These are phyloP conservation scores for Euwallacea fornicatus DNA, from an alignment of 1,140 invertebrate genomes.

Conservation along the genomic window DNA sequence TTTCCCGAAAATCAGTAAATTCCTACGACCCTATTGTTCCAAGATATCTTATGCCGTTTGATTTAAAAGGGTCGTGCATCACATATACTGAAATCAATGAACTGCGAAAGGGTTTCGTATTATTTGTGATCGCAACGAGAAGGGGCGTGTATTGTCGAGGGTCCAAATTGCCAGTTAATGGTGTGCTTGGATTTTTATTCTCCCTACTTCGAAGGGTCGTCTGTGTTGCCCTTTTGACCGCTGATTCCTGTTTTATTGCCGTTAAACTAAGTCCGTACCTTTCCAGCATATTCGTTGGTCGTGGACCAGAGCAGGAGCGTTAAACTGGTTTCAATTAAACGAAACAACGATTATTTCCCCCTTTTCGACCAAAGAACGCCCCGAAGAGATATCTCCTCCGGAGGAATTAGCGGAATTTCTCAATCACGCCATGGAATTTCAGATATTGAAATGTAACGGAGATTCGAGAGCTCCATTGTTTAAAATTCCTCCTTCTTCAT, in stretches of 20 bases:
- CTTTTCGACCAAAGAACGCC: no score
- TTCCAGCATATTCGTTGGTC: no score
- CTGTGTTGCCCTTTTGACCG: no score
- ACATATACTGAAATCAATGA: conserved; percentile 29
- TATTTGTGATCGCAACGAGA: conserved; percentile 24
- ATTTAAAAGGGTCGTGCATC: conserved; percentile 19
- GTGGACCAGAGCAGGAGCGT: no score
- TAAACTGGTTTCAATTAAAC: no score
- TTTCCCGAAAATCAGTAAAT: conserved; percentile 18
- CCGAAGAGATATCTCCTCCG: neutral
- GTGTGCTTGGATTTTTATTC: conserved; percentile 3
- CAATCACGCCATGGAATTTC: conserved; percentile 14
- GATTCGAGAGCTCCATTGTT: conserved; percentile 7
- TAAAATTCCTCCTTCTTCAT: conserved; percentile 3
- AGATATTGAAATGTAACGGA: conserved; percentile 13
- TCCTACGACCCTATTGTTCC: conserved; percentile 23
- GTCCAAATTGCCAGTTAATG: conserved; percentile 25
- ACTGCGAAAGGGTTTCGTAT: conserved; percentile 23
- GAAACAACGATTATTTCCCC: no score
- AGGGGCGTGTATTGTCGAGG: conserved; percentile 16
- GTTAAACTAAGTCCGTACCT: no score
- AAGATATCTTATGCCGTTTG: conserved; percentile 27
- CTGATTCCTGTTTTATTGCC: no score
- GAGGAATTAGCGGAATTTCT: conserved; percentile 12
- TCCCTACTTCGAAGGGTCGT: no score